phyloP scores from a whole-genome alignment of 2,113 vertebrate species.

The Pristiophorus japonicus region DNA sequence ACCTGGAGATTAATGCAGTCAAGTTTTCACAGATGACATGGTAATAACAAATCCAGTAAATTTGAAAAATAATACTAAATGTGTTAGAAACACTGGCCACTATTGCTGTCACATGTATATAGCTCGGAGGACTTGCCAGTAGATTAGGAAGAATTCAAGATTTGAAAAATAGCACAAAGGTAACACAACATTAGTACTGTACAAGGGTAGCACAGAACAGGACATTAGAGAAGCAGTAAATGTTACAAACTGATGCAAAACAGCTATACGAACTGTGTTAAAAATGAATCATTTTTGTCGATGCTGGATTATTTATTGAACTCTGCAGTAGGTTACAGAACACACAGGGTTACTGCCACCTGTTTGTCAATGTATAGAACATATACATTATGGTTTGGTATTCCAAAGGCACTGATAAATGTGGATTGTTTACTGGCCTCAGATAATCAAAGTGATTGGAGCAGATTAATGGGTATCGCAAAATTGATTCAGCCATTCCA shows the following conservation, averaged over 20 bases:
- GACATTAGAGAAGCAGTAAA: not conserved
- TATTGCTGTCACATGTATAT: not conserved
- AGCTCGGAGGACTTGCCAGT: not conserved
- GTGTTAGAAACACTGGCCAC: not conserved
- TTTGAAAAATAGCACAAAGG: not conserved
- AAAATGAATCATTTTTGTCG: not conserved
- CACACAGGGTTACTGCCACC: not conserved
- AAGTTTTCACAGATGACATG: not conserved
- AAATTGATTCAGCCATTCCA: not conserved
- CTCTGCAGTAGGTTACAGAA: not conserved
- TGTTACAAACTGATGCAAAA: not conserved
- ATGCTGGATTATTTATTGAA: not conserved
- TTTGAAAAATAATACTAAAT: conserved; percentile 1
- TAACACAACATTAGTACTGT: not conserved
- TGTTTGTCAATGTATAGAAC: not conserved
- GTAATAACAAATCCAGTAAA: not conserved
- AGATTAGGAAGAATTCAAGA: not conserved
- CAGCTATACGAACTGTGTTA: not conserved
- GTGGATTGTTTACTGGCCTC: not conserved
- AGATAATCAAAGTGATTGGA: not conserved
- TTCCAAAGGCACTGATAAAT: not conserved
- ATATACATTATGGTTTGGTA: not conserved
- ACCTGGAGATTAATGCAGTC: not conserved
- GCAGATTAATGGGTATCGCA: not conserved
- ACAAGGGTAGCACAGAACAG: not conserved